Evolutionary conservation across 2,888 invertebrate species (phyloP).

Genomic region (Trissolcus japonicus): DNA sequence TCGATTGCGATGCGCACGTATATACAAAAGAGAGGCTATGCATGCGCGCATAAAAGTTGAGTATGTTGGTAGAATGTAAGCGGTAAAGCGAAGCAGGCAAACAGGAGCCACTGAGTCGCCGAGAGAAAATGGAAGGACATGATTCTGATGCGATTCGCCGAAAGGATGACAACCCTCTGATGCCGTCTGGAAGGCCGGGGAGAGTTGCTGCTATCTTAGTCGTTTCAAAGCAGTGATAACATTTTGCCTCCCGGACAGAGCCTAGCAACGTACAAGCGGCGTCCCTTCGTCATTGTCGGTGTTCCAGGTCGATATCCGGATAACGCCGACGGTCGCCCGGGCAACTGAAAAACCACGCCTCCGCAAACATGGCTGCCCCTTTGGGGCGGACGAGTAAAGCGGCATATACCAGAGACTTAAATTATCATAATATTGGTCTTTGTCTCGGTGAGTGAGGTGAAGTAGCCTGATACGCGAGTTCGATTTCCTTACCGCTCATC

Average conservation of each 20-base stretch:
- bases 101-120: conserved; percentile 42
- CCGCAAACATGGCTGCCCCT: conserved; percentile 73
- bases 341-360: conserved; percentile 74
- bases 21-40: conserved; percentile 34
- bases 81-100: conserved; percentile 38
- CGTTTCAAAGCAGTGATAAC: conserved; percentile 77
- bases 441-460: conserved; percentile 67
- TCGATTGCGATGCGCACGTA: conserved; percentile 33
- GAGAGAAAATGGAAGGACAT: conserved; percentile 44
- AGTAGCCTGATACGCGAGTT: conserved; percentile 63
- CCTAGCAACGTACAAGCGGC: conserved; percentile 69
- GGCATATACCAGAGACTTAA: conserved; percentile 66
- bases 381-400: conserved; percentile 58
- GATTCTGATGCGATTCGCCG: conserved; percentile 33
- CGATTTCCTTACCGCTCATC: conserved; percentile 21
- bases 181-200: conserved; percentile 40
- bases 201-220: conserved; percentile 74
- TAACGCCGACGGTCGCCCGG: conserved; percentile 68
- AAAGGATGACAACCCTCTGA: conserved; percentile 48
- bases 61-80: conserved; percentile 36
- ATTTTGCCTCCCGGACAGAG: conserved; percentile 76
- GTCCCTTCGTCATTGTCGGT: conserved; percentile 63
- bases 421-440: conserved; percentile 75
- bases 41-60: conserved; percentile 35
- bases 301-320: conserved; percentile 72